These are phyloP conservation scores for Microhierax caerulescens DNA, from an alignment of 2,797 vertebrate species.

Conservation along the genomic window DNA sequence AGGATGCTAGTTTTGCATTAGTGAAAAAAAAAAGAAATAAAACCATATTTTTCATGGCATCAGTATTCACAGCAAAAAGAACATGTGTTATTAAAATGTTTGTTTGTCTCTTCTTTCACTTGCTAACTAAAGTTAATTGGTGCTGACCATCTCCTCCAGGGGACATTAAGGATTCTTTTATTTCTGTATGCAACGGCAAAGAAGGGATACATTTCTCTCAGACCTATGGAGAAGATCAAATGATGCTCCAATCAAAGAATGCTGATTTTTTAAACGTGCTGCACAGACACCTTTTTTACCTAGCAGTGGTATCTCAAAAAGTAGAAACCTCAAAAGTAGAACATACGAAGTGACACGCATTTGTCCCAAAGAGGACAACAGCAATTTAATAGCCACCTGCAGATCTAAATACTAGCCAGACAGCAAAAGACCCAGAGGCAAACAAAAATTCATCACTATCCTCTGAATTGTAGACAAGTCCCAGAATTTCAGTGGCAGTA, in stretches of 20 bases:
- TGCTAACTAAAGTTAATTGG: neutral
- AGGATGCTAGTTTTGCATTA: neutral
- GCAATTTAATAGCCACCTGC: neutral
- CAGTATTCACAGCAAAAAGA: neutral
- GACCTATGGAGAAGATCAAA: neutral
- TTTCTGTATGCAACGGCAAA: neutral
- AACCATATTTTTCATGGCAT: neutral
- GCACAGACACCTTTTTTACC: neutral
- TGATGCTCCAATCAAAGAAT: neutral
- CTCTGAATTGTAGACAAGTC: neutral
- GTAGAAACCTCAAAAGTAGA: neutral
- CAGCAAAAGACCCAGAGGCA: neutral
- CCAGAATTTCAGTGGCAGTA: neutral
- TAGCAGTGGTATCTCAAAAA: neutral
- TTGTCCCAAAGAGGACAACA: neutral
- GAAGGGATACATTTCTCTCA: neutral
- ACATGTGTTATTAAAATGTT: neutral
- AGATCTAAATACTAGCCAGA: neutral
- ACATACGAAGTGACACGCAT: neutral
- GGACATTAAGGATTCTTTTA: neutral
- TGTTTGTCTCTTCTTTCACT: neutral
- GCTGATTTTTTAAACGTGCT: neutral
- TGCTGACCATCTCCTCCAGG: neutral
- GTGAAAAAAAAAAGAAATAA: neutral
- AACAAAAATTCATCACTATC: neutral